phyloP scores from a whole-genome alignment of 2,888 invertebrate genomes.

The Lacanobia oleracea region DNA sequence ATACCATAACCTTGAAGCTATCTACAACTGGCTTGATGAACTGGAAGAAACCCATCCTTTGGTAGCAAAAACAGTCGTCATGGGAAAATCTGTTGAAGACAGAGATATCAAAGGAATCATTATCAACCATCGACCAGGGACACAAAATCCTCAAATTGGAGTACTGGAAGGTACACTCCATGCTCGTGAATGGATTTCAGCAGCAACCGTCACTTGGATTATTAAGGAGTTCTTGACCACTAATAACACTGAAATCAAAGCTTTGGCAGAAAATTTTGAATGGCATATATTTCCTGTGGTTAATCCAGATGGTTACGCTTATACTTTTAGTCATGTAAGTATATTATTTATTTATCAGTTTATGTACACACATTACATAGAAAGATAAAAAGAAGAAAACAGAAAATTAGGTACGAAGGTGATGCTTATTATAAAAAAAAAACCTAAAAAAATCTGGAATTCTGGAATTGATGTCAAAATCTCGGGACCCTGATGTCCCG shows the following conservation, averaged over 20 bases:
- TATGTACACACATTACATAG: too few species aligned
- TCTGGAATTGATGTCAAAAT: too few species aligned
- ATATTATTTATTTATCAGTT: neutral
- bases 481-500: too few species aligned
- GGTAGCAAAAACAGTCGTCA: slow-evolving; percentile 86
- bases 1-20: slow-evolving; percentile 91
- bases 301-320: slow-evolving; percentile 94
- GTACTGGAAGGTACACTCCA: slow-evolving; percentile 92
- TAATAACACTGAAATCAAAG: slow-evolving; percentile 86
- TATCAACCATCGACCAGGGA: slow-evolving; percentile 82
- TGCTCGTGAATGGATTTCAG: slow-evolving; percentile 94
- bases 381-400: too few species aligned
- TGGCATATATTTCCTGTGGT: slow-evolving; percentile 94
- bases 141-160: slow-evolving; percentile 82
- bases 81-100: slow-evolving; percentile 91
- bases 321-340: slow-evolving; percentile 91
- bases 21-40: slow-evolving; percentile 91
- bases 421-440: too few species aligned
- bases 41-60: slow-evolving; percentile 86
- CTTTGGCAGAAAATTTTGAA: slow-evolving; percentile 92
- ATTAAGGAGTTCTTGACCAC: slow-evolving; percentile 93
- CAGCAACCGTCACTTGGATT: slow-evolving; percentile 92
- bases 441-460: too few species aligned
- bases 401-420: too few species aligned
- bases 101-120: slow-evolving; percentile 91